A percentile compares a stretch with the other conserved stretches of the same genome.
Conservation (phyloP, 2,113 vertebrate species). For the Chloroceryle aenea region DNA sequence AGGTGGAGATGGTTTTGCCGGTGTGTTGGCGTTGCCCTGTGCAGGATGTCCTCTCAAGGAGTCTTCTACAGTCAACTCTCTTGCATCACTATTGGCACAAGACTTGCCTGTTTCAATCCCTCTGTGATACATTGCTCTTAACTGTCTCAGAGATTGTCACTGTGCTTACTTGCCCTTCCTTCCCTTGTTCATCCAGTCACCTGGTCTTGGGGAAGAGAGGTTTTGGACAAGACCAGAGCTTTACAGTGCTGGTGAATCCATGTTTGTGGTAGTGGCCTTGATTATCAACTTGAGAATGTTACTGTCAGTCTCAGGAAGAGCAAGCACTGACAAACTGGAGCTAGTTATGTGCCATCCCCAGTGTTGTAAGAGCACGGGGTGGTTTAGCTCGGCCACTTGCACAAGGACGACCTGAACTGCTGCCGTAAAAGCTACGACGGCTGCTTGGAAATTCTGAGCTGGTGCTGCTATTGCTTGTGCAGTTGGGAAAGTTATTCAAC, state of each 20-base stretch:
- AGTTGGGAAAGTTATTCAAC: slow-evolving; percentile 46
- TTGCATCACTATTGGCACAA: accelerated
- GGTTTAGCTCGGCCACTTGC: background rate
- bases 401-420: accelerated
- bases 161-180: background rate
- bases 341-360: accelerated
- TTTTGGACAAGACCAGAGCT: background rate
- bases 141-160: background rate
- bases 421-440: background rate
- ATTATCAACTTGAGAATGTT: background rate
- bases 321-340: background rate
- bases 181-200: background rate
- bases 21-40: accelerated
- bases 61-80: background rate
- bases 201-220: background rate
- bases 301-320: background rate
- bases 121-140: background rate
- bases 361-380: accelerated
- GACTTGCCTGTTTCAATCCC: background rate
- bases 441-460: background rate
- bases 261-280: background rate
- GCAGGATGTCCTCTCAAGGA: background rate
- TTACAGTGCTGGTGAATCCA: background rate
- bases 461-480: slow-evolving; percentile 27
- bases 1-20: background rate